phyloP scores from a whole-genome alignment of 2,113 vertebrate genomes.

The Ameiurus melas region DNA sequence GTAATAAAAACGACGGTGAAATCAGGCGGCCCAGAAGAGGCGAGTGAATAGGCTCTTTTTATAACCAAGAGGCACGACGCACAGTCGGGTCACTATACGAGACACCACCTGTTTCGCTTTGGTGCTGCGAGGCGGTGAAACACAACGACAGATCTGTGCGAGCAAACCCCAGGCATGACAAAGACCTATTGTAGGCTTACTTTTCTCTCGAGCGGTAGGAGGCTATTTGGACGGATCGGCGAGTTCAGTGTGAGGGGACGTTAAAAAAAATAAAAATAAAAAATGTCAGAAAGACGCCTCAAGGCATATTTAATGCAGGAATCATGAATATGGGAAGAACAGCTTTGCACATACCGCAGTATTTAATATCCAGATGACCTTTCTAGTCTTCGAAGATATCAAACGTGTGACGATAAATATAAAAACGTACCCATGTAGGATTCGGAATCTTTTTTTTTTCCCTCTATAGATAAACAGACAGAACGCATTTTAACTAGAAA shows the following conservation, averaged over 20 bases:
- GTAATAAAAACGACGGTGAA: conserved; percentile 9
- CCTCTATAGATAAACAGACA: not conserved
- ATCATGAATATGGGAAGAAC: not conserved
- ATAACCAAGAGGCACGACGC: not conserved
- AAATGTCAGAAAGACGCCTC: too few relatives aligned
- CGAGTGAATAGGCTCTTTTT: conserved; percentile 33
- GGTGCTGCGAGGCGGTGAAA: not conserved
- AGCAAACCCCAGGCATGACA: conserved; percentile 7
- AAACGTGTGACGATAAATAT: not conserved
- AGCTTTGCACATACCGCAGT: not conserved
- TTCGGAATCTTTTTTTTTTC: not conserved
- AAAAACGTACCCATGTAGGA: not conserved
- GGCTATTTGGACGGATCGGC: not conserved
- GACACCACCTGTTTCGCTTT: conserved; percentile 23
- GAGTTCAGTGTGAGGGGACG: too few relatives aligned
- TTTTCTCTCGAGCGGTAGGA: not conserved
- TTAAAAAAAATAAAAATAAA: too few relatives aligned
- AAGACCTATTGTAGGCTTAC: not conserved
- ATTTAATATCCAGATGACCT: not conserved
- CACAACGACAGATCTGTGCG: conserved; percentile 18
- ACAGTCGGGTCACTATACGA: conserved; percentile 11
- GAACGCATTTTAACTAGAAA: not conserved
- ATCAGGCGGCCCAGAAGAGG: not conserved
- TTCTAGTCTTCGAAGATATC: not conserved
- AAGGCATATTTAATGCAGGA: not conserved